Conservation (phyloP, 2,113 vertebrate genomes). For the Ondatra zibethicus region DNA sequence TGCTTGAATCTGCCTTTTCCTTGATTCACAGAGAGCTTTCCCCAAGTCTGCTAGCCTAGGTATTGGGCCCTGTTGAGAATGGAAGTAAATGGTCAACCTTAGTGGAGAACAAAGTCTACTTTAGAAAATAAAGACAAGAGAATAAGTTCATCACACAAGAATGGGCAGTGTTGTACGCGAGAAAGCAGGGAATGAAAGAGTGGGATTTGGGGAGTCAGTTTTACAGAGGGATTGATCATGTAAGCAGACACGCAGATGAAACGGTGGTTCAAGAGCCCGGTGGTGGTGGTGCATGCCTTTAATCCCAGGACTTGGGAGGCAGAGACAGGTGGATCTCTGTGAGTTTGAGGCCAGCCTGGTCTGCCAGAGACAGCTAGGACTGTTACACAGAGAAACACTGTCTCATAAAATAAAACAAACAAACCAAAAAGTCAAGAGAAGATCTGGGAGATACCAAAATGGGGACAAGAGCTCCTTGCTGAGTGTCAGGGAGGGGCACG, state of each 20-base stretch:
- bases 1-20: background rate
- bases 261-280: too few species aligned
- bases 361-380: too few species aligned
- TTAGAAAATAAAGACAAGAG: background rate
- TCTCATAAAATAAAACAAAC: too few species aligned
- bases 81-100: accelerated
- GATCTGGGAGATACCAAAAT: background rate
- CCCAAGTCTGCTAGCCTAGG: background rate
- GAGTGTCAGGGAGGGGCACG: accelerated
- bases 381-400: too few species aligned
- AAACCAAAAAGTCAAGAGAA: background rate
- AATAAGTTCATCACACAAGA: background rate
- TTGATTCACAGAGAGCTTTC: background rate
- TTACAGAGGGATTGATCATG: background rate
- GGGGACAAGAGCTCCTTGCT: accelerated
- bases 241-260: background rate
- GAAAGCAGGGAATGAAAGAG: background rate
- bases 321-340: too few species aligned
- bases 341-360: too few species aligned
- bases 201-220: background rate
- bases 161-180: background rate
- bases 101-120: background rate
- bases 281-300: too few species aligned
- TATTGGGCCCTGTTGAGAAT: accelerated
- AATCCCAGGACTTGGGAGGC: too few species aligned